Percentiles rank a stretch among this genome's conserved stretches.
These are phyloP conservation scores for Brachynemurus nebulosus DNA, from an alignment of 2,888 invertebrate genomes.

Conservation along the genomic window DNA sequence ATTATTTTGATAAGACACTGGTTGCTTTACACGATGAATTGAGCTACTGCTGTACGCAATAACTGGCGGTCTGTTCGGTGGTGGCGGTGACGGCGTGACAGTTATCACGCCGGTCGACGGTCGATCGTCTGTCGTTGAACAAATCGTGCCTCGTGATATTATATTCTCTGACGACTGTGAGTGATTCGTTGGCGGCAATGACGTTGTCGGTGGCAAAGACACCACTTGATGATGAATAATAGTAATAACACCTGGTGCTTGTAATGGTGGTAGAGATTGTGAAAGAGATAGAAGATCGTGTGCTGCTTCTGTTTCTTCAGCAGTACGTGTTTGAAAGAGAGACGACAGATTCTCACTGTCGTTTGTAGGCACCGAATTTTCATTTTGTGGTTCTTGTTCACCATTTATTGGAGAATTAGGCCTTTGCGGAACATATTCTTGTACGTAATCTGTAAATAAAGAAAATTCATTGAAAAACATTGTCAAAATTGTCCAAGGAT, in stretches of 20 bases:
- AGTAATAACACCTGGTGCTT: conserved; percentile 52
- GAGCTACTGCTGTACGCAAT: not conserved
- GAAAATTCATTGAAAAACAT: too few species aligned
- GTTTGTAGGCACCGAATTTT: not conserved
- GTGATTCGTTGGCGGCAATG: too few species aligned
- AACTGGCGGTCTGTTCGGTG: conserved; percentile 8
- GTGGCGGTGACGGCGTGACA: conserved; percentile 16
- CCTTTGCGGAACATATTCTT: conserved; percentile 1
- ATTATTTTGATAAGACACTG: not conserved
- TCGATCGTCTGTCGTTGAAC: conserved; percentile 19
- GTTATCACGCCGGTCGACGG: conserved; percentile 15
- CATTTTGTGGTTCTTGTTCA: not conserved
- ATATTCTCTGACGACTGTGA: too few species aligned
- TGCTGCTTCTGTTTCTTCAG: conserved; percentile 81
- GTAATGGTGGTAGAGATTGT: conserved; percentile 62
- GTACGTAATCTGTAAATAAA: conserved; percentile 3
- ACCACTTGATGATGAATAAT: conserved; percentile 37
- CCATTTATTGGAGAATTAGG: not conserved
- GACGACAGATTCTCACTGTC: conserved; percentile 21
- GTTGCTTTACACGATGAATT: not conserved
- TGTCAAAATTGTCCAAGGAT: too few species aligned
- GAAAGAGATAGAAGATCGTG: conserved; percentile 66
- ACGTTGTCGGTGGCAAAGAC: not conserved
- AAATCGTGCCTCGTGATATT: not conserved
- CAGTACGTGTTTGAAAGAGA: conserved; percentile 40